Evolutionary conservation across 2,797 vertebrate genomes (phyloP), one percentile per base, ranked within the genome.

Genomic region (Oreochromis grahami): DNA sequence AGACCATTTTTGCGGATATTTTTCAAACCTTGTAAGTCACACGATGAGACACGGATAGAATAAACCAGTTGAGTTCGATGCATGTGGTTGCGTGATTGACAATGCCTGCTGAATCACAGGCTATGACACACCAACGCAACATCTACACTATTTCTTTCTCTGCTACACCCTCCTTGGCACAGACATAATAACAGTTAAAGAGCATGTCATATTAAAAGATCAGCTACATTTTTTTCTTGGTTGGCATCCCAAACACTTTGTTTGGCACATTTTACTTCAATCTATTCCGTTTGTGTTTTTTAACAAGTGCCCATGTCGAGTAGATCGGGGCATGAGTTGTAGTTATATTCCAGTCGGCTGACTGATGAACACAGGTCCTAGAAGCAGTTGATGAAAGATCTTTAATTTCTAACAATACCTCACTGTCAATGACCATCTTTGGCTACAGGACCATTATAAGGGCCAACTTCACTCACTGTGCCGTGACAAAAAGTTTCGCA

Each of bases 71-170:
- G 4, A 26, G 24, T 48, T 48, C 1, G 43, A 48, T 12, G n/a
- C 36, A 43, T 2, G n/a, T 0, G 63, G n/a, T 43, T 68, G 63
- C 0, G 3, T 24, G 63, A 43, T 14, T 43, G 36, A 68, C 38
- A 43, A 12, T 48, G 6, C 24, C 15, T 48, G 19, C 41, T 72
- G 24, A 48, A 12, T 72, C 2, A 72, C 9, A 7, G 41, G 24
- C 41, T 29, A 19, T 72, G 68, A 72, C 24, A 48, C 24, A 72
- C 43, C 68, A 32, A 72, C 6, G 15, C 43, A 72, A 48, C 10
- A 29, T 29, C 15, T 4, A 45, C 15, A 4, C 68, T 0, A 12
- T 19, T 72, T 32, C 24, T 48, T 72, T 48, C 68, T 8, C 6
- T 32, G 43, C 24, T 32, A 32, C 24, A 29, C 10, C 24, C 68